A percentile compares a stretch with the other conserved stretches of the same genome.
phyloP scores from a whole-genome alignment of 30 jellyfish, hydroid and myxozoan species.

The Calvadosia cruxmelitensis region DNA sequence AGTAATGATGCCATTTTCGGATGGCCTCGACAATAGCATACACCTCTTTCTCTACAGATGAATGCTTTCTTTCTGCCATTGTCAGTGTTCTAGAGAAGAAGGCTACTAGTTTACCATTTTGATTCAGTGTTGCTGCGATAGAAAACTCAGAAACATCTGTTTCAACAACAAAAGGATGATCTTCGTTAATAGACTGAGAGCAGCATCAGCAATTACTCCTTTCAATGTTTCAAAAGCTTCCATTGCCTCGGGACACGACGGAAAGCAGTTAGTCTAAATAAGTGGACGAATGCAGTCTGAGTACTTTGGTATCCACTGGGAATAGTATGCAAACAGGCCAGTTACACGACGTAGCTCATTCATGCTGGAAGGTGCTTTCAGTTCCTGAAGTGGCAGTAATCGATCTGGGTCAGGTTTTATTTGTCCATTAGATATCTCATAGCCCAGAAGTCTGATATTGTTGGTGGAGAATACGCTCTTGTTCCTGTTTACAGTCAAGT shows the following conservation, averaged over 20 bases:
- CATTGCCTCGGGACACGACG: conserved; percentile 3
- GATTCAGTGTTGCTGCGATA: conserved; percentile 63
- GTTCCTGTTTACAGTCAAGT: conserved; percentile 12
- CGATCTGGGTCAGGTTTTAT: conserved; percentile 56
- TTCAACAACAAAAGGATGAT: conserved; percentile 41
- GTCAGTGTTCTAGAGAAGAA: conserved; percentile 39
- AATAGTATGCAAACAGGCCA: conserved; percentile 9
- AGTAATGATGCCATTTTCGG: conserved; percentile 51
- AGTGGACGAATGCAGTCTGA: conserved; percentile 1
- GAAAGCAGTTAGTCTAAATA: too few species aligned
- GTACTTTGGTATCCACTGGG: conserved; percentile 1
- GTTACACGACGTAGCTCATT: background rate
- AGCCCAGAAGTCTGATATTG: conserved; percentile 25
- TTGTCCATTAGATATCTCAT: conserved; percentile 15
- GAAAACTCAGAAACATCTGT: conserved; percentile 78
- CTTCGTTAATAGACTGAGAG: conserved; percentile 36
- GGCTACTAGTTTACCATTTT: conserved; percentile 69
- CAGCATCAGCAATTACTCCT: conserved; percentile 7
- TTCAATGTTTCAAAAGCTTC: conserved; percentile 23
- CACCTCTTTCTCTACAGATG: conserved; percentile 67
- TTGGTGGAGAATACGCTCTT: conserved; percentile 18
- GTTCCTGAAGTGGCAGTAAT: background rate
- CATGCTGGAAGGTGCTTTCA: conserved; percentile 8
- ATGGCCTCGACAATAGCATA: conserved; percentile 47
- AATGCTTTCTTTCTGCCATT: conserved; percentile 25